These are phyloP conservation scores for Cosmia trapezina DNA, from an alignment of 2,888 invertebrate genomes.

Conservation along the genomic window DNA sequence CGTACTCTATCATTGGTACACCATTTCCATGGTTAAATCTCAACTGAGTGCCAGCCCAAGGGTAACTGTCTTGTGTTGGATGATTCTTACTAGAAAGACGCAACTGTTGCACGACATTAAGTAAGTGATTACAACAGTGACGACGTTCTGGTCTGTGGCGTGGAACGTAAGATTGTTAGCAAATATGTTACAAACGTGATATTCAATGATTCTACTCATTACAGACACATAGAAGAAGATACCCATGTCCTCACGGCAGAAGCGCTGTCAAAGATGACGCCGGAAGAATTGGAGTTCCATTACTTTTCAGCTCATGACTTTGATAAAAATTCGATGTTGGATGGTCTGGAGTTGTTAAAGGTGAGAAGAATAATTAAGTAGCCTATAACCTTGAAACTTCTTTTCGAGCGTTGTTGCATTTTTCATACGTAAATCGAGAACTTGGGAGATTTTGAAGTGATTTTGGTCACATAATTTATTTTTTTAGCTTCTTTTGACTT, in stretches of 20 bases:
- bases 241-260: conserved; percentile 91
- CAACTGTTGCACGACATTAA: conserved; percentile 36
- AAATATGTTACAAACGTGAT: conserved; percentile 18
- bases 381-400: not conserved
- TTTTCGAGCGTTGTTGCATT: no score
- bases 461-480: no score
- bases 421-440: no score
- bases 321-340: conserved; percentile 96
- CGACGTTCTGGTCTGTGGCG: conserved; percentile 37
- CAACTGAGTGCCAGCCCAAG: conserved; percentile 9
- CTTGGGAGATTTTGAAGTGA: no score
- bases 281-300: conserved; percentile 96
- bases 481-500: no score
- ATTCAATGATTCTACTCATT: conserved; percentile 48
- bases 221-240: conserved; percentile 95
- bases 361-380: conserved; percentile 68
- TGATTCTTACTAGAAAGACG: conserved; percentile 31
- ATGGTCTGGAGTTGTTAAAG: conserved; percentile 96
- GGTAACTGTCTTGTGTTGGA: conserved; percentile 8
- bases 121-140: conserved; percentile 37
- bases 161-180: conserved; percentile 39
- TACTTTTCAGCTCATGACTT: conserved; percentile 97
- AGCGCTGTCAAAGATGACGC: conserved; percentile 93
- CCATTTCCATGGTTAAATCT: conserved; percentile 30
- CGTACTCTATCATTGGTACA: not conserved